These are phyloP conservation scores for Ophioninae sp. DNA, from an alignment of 2,888 invertebrate genomes.

Conservation along the genomic window DNA sequence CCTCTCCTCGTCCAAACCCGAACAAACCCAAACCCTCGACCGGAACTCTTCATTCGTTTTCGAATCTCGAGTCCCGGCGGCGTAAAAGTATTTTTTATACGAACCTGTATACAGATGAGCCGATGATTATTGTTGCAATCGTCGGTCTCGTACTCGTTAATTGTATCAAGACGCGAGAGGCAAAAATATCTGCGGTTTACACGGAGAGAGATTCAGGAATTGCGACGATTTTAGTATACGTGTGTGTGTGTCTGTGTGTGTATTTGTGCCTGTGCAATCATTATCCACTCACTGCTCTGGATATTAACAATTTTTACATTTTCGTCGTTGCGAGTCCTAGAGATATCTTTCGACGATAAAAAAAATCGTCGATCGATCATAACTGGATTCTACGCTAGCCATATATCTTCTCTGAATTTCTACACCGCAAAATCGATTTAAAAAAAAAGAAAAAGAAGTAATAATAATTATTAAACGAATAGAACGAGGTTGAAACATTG, in stretches of 20 bases:
- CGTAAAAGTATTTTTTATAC: conserved; percentile 69
- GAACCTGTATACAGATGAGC: conserved; percentile 59
- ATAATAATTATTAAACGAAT: conserved; percentile 17
- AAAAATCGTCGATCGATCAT: too few species aligned
- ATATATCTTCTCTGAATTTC: neutral
- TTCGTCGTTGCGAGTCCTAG: too few species aligned
- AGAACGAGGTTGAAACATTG: conserved; percentile 39
- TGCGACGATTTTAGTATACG: neutral
- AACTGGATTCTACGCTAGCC: neutral
- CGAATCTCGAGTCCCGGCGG: conserved; percentile 36
- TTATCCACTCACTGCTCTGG: too few species aligned
- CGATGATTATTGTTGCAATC: conserved; percentile 8
- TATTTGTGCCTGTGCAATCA: too few species aligned
- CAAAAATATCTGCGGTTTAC: neutral
- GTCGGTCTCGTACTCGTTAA: neutral
- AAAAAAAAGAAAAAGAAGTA: conserved; percentile 2
- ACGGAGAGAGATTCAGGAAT: neutral
- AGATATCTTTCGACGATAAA: too few species aligned
- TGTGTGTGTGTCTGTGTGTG: too few species aligned
- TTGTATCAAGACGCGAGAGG: neutral
- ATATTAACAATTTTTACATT: too few species aligned
- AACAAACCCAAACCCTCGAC: neutral
- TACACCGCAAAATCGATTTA: neutral
- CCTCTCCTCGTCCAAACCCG: neutral
- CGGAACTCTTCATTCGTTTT: conserved; percentile 30